Percentiles rank a stretch among this genome's conserved stretches.
Evolutionary conservation across 2,888 invertebrate genomes (phyloP).

Genomic region (Unio pictorum): DNA sequence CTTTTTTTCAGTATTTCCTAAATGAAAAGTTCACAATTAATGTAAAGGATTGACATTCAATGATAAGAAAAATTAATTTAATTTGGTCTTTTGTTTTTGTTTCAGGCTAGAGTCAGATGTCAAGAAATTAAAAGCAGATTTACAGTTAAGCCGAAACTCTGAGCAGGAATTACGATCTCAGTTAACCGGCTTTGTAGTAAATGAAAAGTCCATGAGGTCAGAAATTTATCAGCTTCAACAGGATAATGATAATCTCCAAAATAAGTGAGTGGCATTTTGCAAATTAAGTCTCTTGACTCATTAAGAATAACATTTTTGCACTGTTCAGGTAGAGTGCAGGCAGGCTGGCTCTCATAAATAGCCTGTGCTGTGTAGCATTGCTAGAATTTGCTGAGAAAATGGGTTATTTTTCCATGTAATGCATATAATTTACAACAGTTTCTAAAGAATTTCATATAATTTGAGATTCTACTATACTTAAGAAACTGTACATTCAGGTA

Average conservation of each 20-base stretch:
- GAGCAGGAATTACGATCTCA: conserved; percentile 84
- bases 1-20: no score
- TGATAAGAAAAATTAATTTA: conserved; percentile 12
- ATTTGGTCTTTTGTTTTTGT: conserved; percentile 6
- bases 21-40: no score
- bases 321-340: no score
- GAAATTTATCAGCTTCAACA: conserved; percentile 86
- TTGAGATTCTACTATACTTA: no score
- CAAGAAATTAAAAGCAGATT: conserved; percentile 81
- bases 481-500: no score
- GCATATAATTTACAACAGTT: no score
- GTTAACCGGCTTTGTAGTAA: conserved; percentile 77
- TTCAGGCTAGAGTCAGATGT: conserved; percentile 81
- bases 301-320: background rate
- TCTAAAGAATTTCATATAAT: no score
- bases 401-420: no score
- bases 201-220: conserved; percentile 80
- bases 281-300: background rate
- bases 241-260: conserved; percentile 90
- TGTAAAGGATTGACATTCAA: conserved; percentile 9
- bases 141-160: conserved; percentile 80
- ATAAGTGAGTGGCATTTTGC: conserved; percentile 77
- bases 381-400: no score
- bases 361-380: no score
- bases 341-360: no score